These are phyloP conservation scores for Monoplex corrugatus DNA, from an alignment of 2,888 invertebrate genomes.

Conservation along the genomic window DNA sequence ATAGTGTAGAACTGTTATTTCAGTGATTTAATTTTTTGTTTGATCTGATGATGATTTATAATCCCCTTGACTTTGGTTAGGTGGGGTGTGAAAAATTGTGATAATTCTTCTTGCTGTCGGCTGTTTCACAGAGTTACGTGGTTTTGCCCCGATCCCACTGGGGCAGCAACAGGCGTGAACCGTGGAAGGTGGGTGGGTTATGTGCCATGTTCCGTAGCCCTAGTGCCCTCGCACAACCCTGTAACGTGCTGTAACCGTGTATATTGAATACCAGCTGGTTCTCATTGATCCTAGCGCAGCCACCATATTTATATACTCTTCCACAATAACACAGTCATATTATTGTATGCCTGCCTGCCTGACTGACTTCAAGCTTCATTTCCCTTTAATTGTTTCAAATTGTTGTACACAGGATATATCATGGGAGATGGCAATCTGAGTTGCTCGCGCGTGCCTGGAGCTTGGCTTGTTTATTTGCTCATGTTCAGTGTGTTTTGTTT, in stretches of 20 bases:
- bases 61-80: not conserved
- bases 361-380: not conserved
- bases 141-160: constrained; percentile 51
- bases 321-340: not conserved
- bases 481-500: too few species aligned
- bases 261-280: constrained; percentile 10
- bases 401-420: too few species aligned
- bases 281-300: not conserved
- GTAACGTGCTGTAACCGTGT: constrained; percentile 32
- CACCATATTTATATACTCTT: constrained; percentile 28
- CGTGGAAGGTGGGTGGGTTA: constrained; percentile 46
- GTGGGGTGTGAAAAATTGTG: not conserved
- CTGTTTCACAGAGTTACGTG: constrained; percentile 50
- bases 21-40: too few species aligned
- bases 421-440: too few species aligned
- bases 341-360: constrained; percentile 27
- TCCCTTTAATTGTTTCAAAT: too few species aligned
- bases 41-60: too few species aligned
- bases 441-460: too few species aligned
- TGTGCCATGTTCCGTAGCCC: constrained; percentile 46
- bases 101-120: constrained; percentile 37
- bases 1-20: too few species aligned
- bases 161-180: constrained; percentile 38
- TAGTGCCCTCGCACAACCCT: constrained; percentile 42
- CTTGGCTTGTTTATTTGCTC: too few species aligned